Evolutionary conservation across 2,888 invertebrate genomes (phyloP).

Genomic region (Pteria penguin): DNA sequence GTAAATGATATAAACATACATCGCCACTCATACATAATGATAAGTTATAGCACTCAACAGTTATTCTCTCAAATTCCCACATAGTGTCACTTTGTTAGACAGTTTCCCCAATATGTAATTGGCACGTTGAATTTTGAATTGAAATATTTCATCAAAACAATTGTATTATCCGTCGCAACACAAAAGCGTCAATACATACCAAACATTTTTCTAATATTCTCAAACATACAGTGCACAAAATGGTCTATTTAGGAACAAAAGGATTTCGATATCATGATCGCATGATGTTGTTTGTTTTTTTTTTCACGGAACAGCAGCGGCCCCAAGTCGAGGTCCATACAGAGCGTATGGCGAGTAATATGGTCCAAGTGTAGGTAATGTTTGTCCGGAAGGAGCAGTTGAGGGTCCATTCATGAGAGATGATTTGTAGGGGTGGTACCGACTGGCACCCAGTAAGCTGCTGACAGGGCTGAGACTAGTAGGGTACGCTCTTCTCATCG

Average conservation of each 20-base stretch:
- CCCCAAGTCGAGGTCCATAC: slow-evolving; percentile 84
- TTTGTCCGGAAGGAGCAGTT: slow-evolving; percentile 82
- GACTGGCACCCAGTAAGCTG: slow-evolving; percentile 87
- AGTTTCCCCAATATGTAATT: not conserved
- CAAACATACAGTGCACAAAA: slow-evolving; percentile 2
- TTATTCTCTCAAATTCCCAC: too few species aligned
- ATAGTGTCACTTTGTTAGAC: not conserved
- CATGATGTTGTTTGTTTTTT: not conserved
- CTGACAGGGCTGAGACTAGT: slow-evolving; percentile 81
- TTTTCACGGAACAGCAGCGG: slow-evolving; percentile 64
- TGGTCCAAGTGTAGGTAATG: slow-evolving; percentile 82
- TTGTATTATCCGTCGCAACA: not conserved
- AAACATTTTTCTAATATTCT: slow-evolving; percentile 3
- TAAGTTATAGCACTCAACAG: too few species aligned
- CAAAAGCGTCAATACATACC: slow-evolving; percentile 4
- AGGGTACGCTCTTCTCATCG: slow-evolving; percentile 88
- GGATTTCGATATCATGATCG: slow-evolving; percentile 9
- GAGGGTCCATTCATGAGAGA: slow-evolving; percentile 81
- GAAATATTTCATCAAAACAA: slow-evolving; percentile 8
- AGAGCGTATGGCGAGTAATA: slow-evolving; percentile 94
- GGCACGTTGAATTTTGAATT: too few species aligned
- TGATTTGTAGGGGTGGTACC: slow-evolving; percentile 97
- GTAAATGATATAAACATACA: too few species aligned
- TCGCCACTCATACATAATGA: too few species aligned
- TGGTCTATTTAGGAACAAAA: slow-evolving; percentile 11